Evolutionary conservation across 2,113 vertebrate genomes (phyloP).

Genomic region (Passer domesticus): DNA sequence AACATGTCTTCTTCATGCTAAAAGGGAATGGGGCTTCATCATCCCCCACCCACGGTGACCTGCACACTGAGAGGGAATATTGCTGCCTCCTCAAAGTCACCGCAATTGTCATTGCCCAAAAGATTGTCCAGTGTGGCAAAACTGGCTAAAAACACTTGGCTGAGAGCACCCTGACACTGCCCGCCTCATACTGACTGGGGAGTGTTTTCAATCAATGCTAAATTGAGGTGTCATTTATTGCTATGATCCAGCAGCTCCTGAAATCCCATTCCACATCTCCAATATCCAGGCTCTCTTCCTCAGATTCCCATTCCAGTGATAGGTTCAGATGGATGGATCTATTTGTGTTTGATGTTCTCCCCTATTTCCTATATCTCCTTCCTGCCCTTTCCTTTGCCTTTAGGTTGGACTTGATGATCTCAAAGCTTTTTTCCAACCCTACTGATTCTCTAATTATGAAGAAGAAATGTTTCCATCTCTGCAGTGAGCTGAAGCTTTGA

Average conservation of each 20-base stretch:
- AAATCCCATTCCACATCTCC: neutral
- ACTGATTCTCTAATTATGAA: neutral
- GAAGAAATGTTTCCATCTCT: neutral
- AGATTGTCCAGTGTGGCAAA: neutral
- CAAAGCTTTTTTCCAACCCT: neutral
- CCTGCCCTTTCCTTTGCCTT: neutral
- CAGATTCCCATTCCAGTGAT: neutral
- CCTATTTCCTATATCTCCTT: neutral
- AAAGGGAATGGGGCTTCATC: constrained; percentile 19
- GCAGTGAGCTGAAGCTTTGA: neutral
- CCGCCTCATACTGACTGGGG: accelerated
- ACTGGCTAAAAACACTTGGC: neutral
- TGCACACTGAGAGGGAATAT: neutral
- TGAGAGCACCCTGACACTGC: neutral
- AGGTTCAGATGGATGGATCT: neutral
- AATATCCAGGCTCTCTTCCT: neutral
- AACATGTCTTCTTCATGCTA: constrained; percentile 11
- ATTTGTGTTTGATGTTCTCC: neutral
- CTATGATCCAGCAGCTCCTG: neutral
- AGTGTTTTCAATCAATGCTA: neutral
- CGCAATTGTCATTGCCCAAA: neutral
- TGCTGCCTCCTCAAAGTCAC: constrained; percentile 24
- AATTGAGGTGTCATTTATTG: neutral
- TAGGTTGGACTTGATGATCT: neutral
- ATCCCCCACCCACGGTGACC: constrained; percentile 43